phyloP scores from a whole-genome alignment of 2,888 invertebrate genomes.

The Slavum lentiscoides region DNA sequence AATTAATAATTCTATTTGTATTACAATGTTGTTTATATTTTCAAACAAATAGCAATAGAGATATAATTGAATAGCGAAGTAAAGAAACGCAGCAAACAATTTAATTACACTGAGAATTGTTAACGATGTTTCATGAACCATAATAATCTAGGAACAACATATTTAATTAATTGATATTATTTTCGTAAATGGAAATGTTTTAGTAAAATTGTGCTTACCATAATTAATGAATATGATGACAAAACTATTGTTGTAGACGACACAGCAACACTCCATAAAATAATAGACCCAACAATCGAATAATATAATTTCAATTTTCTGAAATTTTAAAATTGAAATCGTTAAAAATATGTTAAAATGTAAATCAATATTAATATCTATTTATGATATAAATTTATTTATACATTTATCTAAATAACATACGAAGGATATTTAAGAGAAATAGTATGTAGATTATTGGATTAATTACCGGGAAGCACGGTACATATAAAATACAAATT shows the following conservation, averaged over 20 bases:
- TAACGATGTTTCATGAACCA: neutral
- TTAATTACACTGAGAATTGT: neutral
- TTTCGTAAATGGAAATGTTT: neutral
- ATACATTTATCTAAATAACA: too few species aligned
- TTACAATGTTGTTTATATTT: neutral
- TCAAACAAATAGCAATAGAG: neutral
- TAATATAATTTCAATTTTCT: neutral
- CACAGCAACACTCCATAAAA: neutral
- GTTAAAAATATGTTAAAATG: neutral
- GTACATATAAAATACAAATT: too few species aligned
- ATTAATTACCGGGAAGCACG: too few species aligned
- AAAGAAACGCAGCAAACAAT: neutral
- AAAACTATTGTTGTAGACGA: neutral
- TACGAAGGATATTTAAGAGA: too few species aligned
- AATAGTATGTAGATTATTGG: too few species aligned
- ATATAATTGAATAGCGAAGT: neutral
- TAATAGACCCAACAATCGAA: neutral
- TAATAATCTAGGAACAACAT: neutral
- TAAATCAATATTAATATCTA: too few species aligned
- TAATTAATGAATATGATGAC: neutral
- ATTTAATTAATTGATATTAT: neutral
- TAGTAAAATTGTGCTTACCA: neutral
- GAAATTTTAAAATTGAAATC: neutral
- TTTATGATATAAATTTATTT: too few species aligned
- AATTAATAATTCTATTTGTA: neutral